Conservation (phyloP, 2,113 vertebrate species). For the Aviceda subcristata region DNA sequence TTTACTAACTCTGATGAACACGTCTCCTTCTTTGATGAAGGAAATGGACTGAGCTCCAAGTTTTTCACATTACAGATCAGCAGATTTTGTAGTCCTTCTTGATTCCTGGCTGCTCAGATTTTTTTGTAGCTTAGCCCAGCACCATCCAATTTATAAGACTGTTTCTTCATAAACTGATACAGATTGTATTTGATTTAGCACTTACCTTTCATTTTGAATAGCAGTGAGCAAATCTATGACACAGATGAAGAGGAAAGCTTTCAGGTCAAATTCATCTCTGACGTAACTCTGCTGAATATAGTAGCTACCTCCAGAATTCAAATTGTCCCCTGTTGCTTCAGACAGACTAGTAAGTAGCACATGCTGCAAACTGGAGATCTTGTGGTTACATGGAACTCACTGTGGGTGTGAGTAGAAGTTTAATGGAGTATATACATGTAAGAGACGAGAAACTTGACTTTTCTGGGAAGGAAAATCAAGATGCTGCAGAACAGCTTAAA, state of each 20-base stretch:
- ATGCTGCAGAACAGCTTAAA: not conserved
- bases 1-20: not conserved
- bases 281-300: not conserved
- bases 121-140: not conserved
- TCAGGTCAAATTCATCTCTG: not conserved
- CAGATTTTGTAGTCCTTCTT: not conserved
- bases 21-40: not conserved
- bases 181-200: not conserved
- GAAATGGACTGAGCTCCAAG: not conserved
- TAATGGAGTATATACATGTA: not conserved
- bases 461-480: not conserved
- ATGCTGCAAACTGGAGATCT: not conserved
- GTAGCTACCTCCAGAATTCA: not conserved
- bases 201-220: slow-evolving; percentile 7
- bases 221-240: not conserved
- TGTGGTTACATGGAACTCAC: not conserved
- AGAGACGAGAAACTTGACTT: not conserved
- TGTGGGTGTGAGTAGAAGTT: not conserved
- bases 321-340: not conserved
- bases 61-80: not conserved
- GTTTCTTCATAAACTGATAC: not conserved
- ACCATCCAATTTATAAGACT: not conserved
- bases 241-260: not conserved
- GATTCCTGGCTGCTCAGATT: not conserved
- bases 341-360: not conserved